Conservation (phyloP, 2,797 vertebrate genomes). For the Chanos chanos region DNA sequence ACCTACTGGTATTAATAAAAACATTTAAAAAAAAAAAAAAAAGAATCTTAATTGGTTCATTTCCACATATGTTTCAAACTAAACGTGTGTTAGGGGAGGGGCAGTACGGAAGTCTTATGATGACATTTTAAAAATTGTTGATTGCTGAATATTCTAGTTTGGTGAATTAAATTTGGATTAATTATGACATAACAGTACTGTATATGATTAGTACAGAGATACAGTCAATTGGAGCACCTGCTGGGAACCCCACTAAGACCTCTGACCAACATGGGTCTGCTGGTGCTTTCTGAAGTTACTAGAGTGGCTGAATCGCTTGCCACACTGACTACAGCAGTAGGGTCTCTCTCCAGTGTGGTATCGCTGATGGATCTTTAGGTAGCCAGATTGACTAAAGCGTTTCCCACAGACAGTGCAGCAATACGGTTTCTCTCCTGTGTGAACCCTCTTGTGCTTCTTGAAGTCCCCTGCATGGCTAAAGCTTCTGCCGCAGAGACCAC, state of each 20-base stretch:
- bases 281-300: conserved; percentile 49
- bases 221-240: no score
- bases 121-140: no score
- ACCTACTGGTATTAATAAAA: no score
- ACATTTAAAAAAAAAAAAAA: no score
- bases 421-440: conserved; percentile 41
- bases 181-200: neutral
- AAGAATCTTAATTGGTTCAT: no score
- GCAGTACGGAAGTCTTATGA: no score
- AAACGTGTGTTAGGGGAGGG: no score
- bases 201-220: neutral
- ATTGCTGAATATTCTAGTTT: no score
- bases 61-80: no score
- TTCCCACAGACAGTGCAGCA: conserved; percentile 46
- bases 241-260: conserved; percentile 5
- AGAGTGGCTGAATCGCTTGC: conserved; percentile 48
- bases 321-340: conserved; percentile 43
- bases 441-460: conserved; percentile 28
- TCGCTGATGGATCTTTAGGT: conserved; percentile 47
- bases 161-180: neutral
- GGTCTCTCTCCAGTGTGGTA: conserved; percentile 51
- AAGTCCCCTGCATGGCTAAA: conserved; percentile 36
- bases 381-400: conserved; percentile 44
- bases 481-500: conserved; percentile 22
- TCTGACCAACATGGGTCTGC: conserved; percentile 38